Base-by-base conservation (phyloP, 23 tunicate genomes). In the Diplosoma virens region DNA sequence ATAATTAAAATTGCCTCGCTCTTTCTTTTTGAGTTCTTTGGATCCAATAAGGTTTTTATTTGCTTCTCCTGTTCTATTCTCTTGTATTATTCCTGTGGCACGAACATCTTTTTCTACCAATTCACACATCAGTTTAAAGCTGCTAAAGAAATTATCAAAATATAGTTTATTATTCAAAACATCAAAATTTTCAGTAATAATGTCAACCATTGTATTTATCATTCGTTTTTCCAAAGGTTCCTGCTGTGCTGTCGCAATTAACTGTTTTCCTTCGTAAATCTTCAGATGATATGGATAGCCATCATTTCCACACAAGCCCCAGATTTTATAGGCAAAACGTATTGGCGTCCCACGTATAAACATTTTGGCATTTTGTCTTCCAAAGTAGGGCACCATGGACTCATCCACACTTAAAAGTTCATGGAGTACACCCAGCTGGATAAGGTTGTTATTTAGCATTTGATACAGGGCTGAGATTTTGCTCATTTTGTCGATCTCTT, bases 61-160 rank as follows among this genome's bases (percentile, higher is more conserved):
- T 7, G 71, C 71, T 7, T 32, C 35, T 6, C 17, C 71, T 29
- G 36, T 64, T 64, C 35, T 17, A 36, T 64, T 64, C 37, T 64
- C 35, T 29, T 36, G 34, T 6, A 64, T 32, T 7, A 36, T 32
- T 25, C 71, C 71, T 29, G 17, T 32, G 16, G 35, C 11, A 5
- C 71, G 35, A 6, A 25, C 37, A 6, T 21, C 37, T 18, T 6
- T 11, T 64, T 28, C 14, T 7, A 16, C 14, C 35, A 28, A 9
- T 7, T 64, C 29, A 29, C 11, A 7, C 36, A 64, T 25, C 6
- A 64, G 71, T 16, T 64, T 32, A n/a, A 6, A 64, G 5, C 71
- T 64, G 5, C 36, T 9, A 55, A 55, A 64, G n/a, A 64, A 64
- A 21, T 64, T 64, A 6, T 64, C 71, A 28, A 64, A 64, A n/a